Conservation (phyloP, 2,888 invertebrate genomes). For the Nomada ruficornis region DNA sequence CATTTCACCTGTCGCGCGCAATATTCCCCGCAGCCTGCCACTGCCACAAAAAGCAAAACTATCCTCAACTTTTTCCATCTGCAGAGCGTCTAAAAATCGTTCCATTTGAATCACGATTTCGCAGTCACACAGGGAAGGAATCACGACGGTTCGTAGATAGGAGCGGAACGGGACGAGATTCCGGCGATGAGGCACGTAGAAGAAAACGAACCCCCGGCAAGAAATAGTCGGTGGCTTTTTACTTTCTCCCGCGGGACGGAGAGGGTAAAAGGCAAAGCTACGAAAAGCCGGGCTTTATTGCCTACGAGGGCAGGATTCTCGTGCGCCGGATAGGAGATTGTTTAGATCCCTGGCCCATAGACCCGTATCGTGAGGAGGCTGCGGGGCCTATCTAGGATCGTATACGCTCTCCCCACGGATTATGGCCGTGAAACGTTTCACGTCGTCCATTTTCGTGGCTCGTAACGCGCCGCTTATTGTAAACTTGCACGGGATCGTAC, state of each 20-base stretch:
- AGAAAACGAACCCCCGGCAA: constrained; percentile 55
- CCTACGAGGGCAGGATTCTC: constrained; percentile 63
- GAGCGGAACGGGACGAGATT: constrained; percentile 57
- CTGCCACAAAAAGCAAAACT: background rate
- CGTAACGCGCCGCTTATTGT: constrained; percentile 73
- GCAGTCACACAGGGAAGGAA: background rate
- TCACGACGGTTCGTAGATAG: constrained; percentile 49
- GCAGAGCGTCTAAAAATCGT: constrained; percentile 5
- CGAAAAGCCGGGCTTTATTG: constrained; percentile 72
- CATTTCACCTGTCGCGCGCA: too few relatives aligned
- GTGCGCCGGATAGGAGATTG: constrained; percentile 69
- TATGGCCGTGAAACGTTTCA: constrained; percentile 71
- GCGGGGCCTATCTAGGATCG: constrained; percentile 74
- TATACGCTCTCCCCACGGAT: constrained; percentile 68
- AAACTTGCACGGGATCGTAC: constrained; percentile 66
- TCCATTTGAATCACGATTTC: background rate
- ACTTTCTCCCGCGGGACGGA: constrained; percentile 58
- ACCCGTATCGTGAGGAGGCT: constrained; percentile 71
- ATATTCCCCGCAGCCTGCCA: background rate
- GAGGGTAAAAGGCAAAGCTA: constrained; percentile 70
- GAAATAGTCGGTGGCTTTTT: constrained; percentile 69
- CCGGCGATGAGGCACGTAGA: constrained; percentile 39
- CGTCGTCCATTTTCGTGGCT: constrained; percentile 73
- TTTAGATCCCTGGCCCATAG: constrained; percentile 74
- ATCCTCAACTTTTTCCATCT: background rate